Base-by-base conservation (phyloP, 2,888 invertebrate genomes). In the Ceraclea dissimilis region DNA sequence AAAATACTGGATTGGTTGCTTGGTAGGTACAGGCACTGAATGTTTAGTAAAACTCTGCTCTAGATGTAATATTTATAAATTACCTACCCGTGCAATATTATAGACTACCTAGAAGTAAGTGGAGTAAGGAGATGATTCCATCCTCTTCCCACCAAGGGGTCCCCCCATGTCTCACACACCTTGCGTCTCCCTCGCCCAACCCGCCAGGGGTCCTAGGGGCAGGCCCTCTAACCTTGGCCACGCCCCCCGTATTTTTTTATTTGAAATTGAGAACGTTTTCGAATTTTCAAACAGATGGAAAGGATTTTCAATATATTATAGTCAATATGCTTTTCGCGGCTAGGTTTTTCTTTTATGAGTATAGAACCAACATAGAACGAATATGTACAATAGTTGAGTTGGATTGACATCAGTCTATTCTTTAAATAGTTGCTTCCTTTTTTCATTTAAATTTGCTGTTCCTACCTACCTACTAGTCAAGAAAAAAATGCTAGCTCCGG, bases 181-280 rank as follows among this genome's bases (percentile, higher is more conserved):
- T 31, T 43, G 46, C 21, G 11, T 46, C 20, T 46, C 55, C 49
- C 34, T 18, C 21, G 18, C 26, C 18, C 47, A 20, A 22, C 49
- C 31, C 34, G 55, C 44, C 34, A 21, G 44, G 49, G 56, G 56
- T 55, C 58, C 44, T 49, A 44, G 56, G 55, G 59, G 55, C 55
- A 56, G 59, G 49, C 49, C 51, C 48, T 51, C n/a, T 48, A 52
- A 34, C 53, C 57, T 33, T 50, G 54, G 52, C 58, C 58, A 58
- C 58, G 58, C 58, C 56, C 49, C 51, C 52, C 54, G 49, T 54
- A 52, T 58, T 58, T 39, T 58, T 55, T 48, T 34, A 51, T 33
- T 43, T 22, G 47, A 43, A 50, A 58, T 44, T 39, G 51, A 43
- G 31, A 19, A 49, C 39, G 39, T 39, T 39, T n/a, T 16, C n/a